These are phyloP conservation scores for Chironex yamaguchii DNA, from an alignment of 30 jellyfish, hydroid and myxozoan species.

Conservation along the genomic window DNA sequence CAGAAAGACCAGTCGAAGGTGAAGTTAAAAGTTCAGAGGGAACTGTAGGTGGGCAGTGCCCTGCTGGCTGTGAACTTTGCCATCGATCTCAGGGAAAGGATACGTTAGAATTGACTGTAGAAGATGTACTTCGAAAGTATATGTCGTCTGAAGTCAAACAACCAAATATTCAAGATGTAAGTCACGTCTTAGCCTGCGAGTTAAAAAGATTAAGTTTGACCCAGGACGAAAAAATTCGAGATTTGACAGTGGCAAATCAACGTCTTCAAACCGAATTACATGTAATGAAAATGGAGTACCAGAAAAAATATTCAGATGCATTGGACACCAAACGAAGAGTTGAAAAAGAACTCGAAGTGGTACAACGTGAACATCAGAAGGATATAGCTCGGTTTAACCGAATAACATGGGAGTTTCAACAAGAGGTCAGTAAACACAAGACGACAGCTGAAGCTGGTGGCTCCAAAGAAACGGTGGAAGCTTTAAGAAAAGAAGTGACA, in stretches of 20 bases:
- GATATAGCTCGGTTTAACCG: slow-evolving; percentile 90
- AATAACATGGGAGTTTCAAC: slow-evolving; percentile 89
- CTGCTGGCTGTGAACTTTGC: slow-evolving; percentile 75
- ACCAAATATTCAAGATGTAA: slow-evolving; percentile 83
- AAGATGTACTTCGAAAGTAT: slow-evolving; percentile 72
- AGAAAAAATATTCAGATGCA: slow-evolving; percentile 84
- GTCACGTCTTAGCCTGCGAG: slow-evolving; percentile 79
- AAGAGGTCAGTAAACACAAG: slow-evolving; percentile 83
- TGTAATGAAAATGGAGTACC: slow-evolving; percentile 82
- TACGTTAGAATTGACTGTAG: slow-evolving; percentile 78
- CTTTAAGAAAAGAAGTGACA: slow-evolving; percentile 72
- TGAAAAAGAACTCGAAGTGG: slow-evolving; percentile 95
- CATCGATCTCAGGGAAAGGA: slow-evolving; percentile 64
- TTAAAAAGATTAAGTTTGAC: slow-evolving; percentile 79
- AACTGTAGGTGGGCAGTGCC: slow-evolving; percentile 37
- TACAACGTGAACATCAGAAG: slow-evolving; percentile 97
- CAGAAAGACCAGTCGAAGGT: slow-evolving; percentile 87
- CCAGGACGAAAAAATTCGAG: slow-evolving; percentile 90
- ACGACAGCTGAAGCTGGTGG: slow-evolving; percentile 66
- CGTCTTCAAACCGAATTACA: slow-evolving; percentile 93
- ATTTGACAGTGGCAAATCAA: slow-evolving; percentile 79
- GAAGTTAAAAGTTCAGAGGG: slow-evolving; percentile 64
- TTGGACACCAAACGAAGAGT: slow-evolving; percentile 88
- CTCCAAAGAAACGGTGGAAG: slow-evolving; percentile 75
- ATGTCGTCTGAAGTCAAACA: slow-evolving; percentile 85